Evolutionary conservation across 1,140 invertebrate genomes (phyloP), one percentile per base, ranked within the genome.

Genomic region (Drosophila rhopaloa): DNA sequence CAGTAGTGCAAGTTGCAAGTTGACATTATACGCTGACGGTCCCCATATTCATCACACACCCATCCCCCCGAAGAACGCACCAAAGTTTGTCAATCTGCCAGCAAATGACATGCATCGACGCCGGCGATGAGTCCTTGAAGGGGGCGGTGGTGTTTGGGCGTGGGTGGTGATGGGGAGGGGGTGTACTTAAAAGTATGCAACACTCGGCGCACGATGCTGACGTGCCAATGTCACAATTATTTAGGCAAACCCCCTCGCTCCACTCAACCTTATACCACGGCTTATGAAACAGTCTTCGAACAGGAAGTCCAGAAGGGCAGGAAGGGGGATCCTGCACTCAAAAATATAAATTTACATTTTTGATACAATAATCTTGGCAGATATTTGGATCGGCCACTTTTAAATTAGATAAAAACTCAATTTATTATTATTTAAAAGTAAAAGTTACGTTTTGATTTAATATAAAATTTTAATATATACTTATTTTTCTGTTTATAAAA

Each of bases 161-260:
- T 13, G n/a, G 38, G 32, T 35, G 48, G 10, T 13, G 13, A 48
- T 35, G 48, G 10, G 14, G 13, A 48, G 65, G 48, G 67, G 67
- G 14, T 58, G 24, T 61, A 47, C 78, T 71, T 67, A 54, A 86
- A 72, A 86, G 72, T 79, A 83, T 86, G 83, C 83, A 88, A 83
- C 84, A 84, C 81, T 85, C 60, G 81, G 76, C 72, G 72, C 66
- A 55, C 65, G 38, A 47, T 71, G 65, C 63, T 79, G 76, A 78
- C 75, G 76, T 70, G 76, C 63, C 84, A 88, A 89, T 83, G 80
- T 89, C 84, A 89, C 84, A 89, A 89, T 89, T 89, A 89, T 89
- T 89, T 89, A 79, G 68, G 72, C 51, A 58, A 27, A 9, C 14
- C 48, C 27, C 14, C 7, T 2, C 29, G 16, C 27, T 4, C 29